Evolutionary conservation across 2,113 vertebrate genomes (phyloP), one percentile per base, ranked within the genome.

Genomic region (Callionymus lyra): DNA sequence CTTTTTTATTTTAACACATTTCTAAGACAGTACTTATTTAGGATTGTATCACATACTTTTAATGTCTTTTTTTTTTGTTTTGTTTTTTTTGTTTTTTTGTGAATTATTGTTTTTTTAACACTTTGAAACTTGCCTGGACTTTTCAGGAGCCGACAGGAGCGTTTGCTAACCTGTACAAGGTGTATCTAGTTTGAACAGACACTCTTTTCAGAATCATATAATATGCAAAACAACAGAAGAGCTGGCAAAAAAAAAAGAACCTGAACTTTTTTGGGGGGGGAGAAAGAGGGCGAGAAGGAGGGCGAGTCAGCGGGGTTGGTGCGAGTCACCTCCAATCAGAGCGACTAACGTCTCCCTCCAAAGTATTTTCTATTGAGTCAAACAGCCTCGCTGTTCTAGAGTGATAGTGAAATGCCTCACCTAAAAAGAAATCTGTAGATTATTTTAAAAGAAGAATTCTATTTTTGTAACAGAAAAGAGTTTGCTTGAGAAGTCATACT

Each of bases 51-150:
- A 85, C 91, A 87, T 87, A 89, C 90, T 89, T 87, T 78, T 75
- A 63, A 88, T 83, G 80, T 65, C 79, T 63, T 44, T 41, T 57
- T 32, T 49, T 53, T 58, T 68, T 35, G 10, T 19, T 42, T 64
- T 31, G 1, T 54, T 65, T 52, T 63, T 31, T 56, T 36, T 59
- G 44, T 59, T 72, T 80, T 81, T 80, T 77, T 56, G 65, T 76
- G 82, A 77, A 68, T n/a, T 87, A 88, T 90, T 88, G 87, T 88
- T 91, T 80, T 83, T 87, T 66, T 84, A 85, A 84, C 86, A 78
- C 85, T 80, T 85, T 87, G 44, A 78, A 77, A 85, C 88, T 87
- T 85, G 83, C 87, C 87, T 89, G 89, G 87, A 91, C 84, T 83
- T 89, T 76, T 87, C 83, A 84, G 63, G 70, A 70, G 53, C 83